Evolutionary conservation across 2,797 vertebrate species (phyloP), one percentile per base, ranked within the genome.

Genomic region (Pangasius krempfi): DNA sequence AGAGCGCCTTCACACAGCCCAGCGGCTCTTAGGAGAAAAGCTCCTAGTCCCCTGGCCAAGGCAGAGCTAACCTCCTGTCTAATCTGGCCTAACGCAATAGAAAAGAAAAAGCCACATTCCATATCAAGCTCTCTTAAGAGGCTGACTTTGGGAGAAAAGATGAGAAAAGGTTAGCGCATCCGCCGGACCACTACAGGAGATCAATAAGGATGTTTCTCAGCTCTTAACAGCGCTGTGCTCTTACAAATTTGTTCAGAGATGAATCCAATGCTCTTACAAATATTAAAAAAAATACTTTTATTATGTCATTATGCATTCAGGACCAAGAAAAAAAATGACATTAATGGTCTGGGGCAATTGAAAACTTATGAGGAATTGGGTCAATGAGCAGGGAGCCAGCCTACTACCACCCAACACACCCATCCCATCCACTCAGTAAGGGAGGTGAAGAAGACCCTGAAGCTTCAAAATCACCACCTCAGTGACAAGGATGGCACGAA

Each of bases 11-110:
- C 89, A 87, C 88, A 89, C 80, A 87, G 86, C 56, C 70, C 68
- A 40, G 88, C 73, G 66, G 91, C 92, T 93, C 90, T 91, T 91
- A 83, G 8, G 91, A 92, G 90, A 91, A 89, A 92, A 92, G 88
- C 88, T 89, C 86, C 88, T 60, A 37, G 86, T 84, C 64, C 81
- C 54, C 88, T 54, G 72, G 79, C 86, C 81, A 14, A 89, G 83
- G 85, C 88, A 87, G 86, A 66, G 88, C 90, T 81, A 91, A 88
- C 90, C 88, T 87, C 81, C 83, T 82, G 88, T 87, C 90, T 90
- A 90, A 90, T 90, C 86, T 90, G 83, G 70, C 86, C 72, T 25
- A 68, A 79, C 44, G 88, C 86, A 85, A 88, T 72, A 87, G 86
- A 91, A 88, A 87, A 68, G 82, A 87, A 91, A 90, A 87, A 87